Conservation (phyloP, 2,888 invertebrate species). For the Charanyca ferruginea region DNA sequence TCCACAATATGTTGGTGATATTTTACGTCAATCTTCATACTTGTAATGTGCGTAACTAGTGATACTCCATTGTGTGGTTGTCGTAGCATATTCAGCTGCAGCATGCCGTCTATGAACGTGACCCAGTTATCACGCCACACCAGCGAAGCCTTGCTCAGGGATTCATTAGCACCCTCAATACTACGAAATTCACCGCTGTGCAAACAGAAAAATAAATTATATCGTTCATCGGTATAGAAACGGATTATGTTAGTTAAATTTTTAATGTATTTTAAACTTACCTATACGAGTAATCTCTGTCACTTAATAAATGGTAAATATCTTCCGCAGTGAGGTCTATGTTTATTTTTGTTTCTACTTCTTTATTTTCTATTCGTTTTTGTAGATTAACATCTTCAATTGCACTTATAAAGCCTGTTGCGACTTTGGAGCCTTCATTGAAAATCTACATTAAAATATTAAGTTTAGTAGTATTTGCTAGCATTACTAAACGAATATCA, state of each 20-base stretch:
- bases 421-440: constrained; percentile 34
- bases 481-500: background rate
- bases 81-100: constrained; percentile 93
- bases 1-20: constrained; percentile 47
- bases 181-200: constrained; percentile 72
- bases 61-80: constrained; percentile 91
- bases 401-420: constrained; percentile 10
- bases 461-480: background rate
- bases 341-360: constrained; percentile 7
- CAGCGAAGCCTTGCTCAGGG: constrained; percentile 73
- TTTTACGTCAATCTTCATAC: constrained; percentile 61
- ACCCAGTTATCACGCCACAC: constrained; percentile 95
- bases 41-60: constrained; percentile 88
- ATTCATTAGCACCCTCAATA: constrained; percentile 60
- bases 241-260: no score
- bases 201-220: background rate
- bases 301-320: constrained; percentile 40
- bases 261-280: constrained; percentile 2
- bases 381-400: background rate
- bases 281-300: constrained; percentile 51
- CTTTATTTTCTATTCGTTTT: background rate
- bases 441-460: constrained; percentile 23
- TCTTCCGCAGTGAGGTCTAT: constrained; percentile 43
- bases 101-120: constrained; percentile 94
- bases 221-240: background rate